Base-by-base conservation (phyloP, 1,140 invertebrate genomes). In the Acromyrmex heyeri region DNA sequence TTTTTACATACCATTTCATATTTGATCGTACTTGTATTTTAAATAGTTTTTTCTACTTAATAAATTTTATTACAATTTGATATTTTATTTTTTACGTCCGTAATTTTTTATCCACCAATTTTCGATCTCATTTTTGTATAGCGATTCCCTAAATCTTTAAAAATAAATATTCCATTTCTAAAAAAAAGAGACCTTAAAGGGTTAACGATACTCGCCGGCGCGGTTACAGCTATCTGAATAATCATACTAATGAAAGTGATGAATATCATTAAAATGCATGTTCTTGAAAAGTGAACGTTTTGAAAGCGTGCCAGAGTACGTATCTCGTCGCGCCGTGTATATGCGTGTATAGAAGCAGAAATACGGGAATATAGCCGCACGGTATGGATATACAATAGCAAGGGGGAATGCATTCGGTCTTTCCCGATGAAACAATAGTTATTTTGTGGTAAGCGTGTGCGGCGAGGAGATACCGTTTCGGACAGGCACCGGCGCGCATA, bases 361-460 rank as follows among this genome's bases (percentile, higher is more conserved):
- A 38, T 16, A 69, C 21, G n/a, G 18, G 64, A 67, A 65, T 48
- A 44, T 67, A 21, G 34, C 10, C 64, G 55, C n/a, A 21, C 24
- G 4, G 30, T 18, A 12, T 21, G 18, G 14, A 24, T 7, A n/a
- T 53, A 27, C 10, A 79, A 90, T 89, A 88, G 90, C 85, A 16
- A 62, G 62, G n/a, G 12, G 21, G 24, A 70, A 73, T 82, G 89
- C 65, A 91, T 91, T 88, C 86, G 77, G 81, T 69, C 73, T 82
- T 69, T 91, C 30, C 76, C 86, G 55, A 86, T 91, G 89, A 83
- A 91, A 91, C 89, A 73, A 89, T 91, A 90, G 89, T 90, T 91
- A 90, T 90, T 91, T 91, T 90, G 89, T 77, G 77, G 86, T 88
- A 59, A 87, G 38, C 72, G 81, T 82, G 89, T 86, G 89, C 88